A percentile compares a stretch with the other conserved stretches of the same genome.
phyloP scores from a whole-genome alignment of 2,888 invertebrate species.

The Agonopterix heracliana region DNA sequence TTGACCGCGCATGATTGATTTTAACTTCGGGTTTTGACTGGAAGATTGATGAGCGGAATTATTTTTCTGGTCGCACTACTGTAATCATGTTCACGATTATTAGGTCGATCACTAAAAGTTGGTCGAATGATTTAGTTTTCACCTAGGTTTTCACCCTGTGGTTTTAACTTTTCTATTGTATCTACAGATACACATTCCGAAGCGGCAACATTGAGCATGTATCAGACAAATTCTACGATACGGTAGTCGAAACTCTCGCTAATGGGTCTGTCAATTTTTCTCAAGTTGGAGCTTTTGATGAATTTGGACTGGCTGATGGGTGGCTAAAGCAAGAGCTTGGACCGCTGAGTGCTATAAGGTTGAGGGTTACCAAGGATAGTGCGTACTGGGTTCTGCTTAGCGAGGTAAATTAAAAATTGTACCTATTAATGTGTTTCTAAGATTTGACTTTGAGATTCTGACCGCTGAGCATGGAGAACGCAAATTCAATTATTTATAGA shows the following conservation, averaged over 20 bases:
- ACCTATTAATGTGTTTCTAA: background rate
- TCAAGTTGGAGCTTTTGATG: conserved; percentile 85
- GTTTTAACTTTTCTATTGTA: background rate
- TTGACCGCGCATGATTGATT: too few relatives aligned
- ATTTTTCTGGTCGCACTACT: too few relatives aligned
- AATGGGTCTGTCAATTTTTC: conserved; percentile 77
- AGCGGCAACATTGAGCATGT: conserved; percentile 94
- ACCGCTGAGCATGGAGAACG: background rate
- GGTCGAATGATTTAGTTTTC: too few relatives aligned
- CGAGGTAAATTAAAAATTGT: conserved; percentile 80
- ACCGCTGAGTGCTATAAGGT: conserved; percentile 81
- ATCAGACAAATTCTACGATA: conserved; percentile 90
- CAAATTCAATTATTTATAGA: background rate
- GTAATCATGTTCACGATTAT: too few relatives aligned
- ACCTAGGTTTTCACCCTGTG: too few relatives aligned
- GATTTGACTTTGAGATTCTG: background rate
- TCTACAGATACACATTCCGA: conserved; percentile 67
- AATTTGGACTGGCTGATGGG: conserved; percentile 88
- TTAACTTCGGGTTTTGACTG: too few relatives aligned
- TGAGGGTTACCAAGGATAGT: conserved; percentile 87
- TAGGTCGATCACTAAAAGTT: too few relatives aligned
- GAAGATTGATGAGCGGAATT: too few relatives aligned
- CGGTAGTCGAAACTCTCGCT: conserved; percentile 86
- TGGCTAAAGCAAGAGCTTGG: conserved; percentile 79
- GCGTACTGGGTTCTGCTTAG: conserved; percentile 94